These are phyloP conservation scores for Drosophila funebris DNA, from an alignment of 1,140 invertebrate species.

Conservation along the genomic window DNA sequence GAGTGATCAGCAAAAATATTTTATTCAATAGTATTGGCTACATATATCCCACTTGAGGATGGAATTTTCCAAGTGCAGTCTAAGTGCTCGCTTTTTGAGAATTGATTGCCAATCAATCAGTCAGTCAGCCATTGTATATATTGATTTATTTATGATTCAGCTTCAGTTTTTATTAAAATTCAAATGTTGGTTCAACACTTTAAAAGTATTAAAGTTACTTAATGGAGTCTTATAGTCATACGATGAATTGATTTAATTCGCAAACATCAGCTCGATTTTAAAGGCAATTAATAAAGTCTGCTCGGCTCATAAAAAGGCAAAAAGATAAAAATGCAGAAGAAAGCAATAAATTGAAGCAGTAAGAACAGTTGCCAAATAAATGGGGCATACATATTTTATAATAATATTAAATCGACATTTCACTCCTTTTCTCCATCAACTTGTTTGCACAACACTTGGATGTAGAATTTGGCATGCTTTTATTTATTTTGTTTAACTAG, in stretches of 20 bases:
- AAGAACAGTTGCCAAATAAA: slow-evolving; percentile 1
- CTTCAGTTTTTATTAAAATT: no score
- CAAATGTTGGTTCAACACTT: background rate
- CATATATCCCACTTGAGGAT: no score
- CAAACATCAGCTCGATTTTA: background rate
- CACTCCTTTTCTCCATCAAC: background rate
- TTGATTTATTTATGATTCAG: background rate
- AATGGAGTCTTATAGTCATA: background rate
- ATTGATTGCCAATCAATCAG: no score
- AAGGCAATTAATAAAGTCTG: no score
- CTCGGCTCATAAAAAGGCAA: background rate
- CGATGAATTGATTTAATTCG: background rate
- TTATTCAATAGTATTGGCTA: no score
- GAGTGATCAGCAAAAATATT: no score
- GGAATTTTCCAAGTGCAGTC: no score
- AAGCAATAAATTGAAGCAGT: background rate
- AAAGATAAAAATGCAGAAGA: background rate
- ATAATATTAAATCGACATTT: slow-evolving; percentile 48
- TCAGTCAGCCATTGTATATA: no score
- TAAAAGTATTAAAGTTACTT: background rate
- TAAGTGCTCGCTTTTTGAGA: no score
- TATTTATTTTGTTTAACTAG: slow-evolving; percentile 39
- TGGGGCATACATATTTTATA: slow-evolving; percentile 50
- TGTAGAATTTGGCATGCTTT: slow-evolving; percentile 5
- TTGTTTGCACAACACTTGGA: slow-evolving; percentile 58